Base-by-base conservation (phyloP, 2,888 invertebrate species). In the Peribatodes rhomboidaria region DNA sequence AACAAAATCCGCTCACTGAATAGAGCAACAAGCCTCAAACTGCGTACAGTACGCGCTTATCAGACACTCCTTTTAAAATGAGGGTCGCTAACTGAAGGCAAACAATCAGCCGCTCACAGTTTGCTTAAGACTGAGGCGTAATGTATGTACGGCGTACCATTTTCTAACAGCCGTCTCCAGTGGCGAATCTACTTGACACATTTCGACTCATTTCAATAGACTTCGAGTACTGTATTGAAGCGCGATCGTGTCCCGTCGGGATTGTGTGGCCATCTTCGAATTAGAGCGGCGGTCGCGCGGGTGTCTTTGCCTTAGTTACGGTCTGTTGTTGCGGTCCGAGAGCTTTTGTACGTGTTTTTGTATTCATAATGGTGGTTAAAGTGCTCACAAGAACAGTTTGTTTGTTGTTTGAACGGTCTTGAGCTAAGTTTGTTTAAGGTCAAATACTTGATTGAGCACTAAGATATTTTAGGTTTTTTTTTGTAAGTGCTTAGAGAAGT, bases 221-320 rank as follows among this genome's bases (percentile, higher is more conserved):
- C 18, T 18, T 33, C 2, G 2, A 10, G 42, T 50, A 59, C 50
- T 59, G 50, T 10, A 33, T 49, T 10, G 27, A 10, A 49, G 47
- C 10, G 31, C 6, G 14, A 11, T 27, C 16, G 1, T n/a, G 65
- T 65, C 69, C 64, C 71, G 47, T 11, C 47, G 71, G 73, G 65
- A 63, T 57, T 61, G 58, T 44, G 59, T 62, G 47, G 59, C 64
- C 68, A 59, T 65, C 65, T 68, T 62, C 56, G 64, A 68, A 68
- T 65, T 71, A 69, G 69, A 68, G 44, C 68, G 63, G 59, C 47
- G 68, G 65, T 50, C 44, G 60, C 58, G 68, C 66, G 63, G 70
- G 52, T 70, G 69, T 61, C 67, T 68, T 68, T 58, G 52, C 60
- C 44, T 61, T 52, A 49, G 50, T 56, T 46, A 49, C 22, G 49